phyloP scores from a whole-genome alignment of 2,797 vertebrate species.

The Phalloptychus januarius region DNA sequence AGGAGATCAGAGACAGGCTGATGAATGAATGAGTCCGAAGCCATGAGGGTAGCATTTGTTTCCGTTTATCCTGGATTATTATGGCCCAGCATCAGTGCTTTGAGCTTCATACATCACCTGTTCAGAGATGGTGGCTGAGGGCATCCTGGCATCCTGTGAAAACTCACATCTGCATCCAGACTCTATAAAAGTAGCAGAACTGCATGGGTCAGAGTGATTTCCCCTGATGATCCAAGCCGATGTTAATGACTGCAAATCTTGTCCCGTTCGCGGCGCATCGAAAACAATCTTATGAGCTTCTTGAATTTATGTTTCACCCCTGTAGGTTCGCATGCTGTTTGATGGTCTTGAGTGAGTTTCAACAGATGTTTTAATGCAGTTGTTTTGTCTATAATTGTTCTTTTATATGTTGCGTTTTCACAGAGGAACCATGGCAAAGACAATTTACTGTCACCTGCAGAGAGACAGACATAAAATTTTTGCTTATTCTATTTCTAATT shows the following conservation, averaged over 20 bases:
- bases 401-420: slow-evolving; percentile 66
- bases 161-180: slow-evolving; percentile 64
- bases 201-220: slow-evolving; percentile 65
- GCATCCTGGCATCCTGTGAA: slow-evolving; percentile 69
- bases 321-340: slow-evolving; percentile 46
- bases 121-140: slow-evolving; percentile 71
- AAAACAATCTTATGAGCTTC: slow-evolving; percentile 55
- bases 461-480: slow-evolving; percentile 74
- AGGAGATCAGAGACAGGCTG: slow-evolving; percentile 69
- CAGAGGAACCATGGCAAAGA: slow-evolving; percentile 73
- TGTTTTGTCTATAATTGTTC: slow-evolving; percentile 63
- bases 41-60: slow-evolving; percentile 78
- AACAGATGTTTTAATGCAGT: slow-evolving; percentile 61
- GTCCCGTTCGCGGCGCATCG: slow-evolving; percentile 31
- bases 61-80: slow-evolving; percentile 67
- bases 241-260: slow-evolving; percentile 48
- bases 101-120: slow-evolving; percentile 64
- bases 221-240: slow-evolving; percentile 46
- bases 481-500: slow-evolving; percentile 77
- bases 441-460: slow-evolving; percentile 78
- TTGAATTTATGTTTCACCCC: slow-evolving; percentile 61
- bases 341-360: slow-evolving; percentile 43
- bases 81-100: slow-evolving; percentile 68
- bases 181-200: slow-evolving; percentile 49
- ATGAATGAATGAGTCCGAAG: slow-evolving; percentile 64